Percentiles rank a stretch among this genome's conserved stretches.
These are phyloP conservation scores for Phaethornis superciliosus DNA, from an alignment of 2,113 vertebrate genomes.

Conservation along the genomic window DNA sequence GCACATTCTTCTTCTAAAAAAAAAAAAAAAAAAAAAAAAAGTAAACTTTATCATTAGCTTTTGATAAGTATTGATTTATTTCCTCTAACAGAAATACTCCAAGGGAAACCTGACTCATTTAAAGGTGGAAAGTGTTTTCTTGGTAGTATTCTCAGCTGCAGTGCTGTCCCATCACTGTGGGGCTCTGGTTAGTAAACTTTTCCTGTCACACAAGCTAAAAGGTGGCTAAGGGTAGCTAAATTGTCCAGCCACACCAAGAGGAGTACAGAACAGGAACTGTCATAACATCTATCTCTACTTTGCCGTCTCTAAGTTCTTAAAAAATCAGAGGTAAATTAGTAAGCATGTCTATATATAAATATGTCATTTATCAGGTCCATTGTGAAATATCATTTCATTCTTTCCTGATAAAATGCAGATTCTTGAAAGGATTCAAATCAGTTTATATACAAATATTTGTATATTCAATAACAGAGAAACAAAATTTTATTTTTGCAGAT, in stretches of 20 bases:
- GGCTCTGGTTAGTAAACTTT: not conserved
- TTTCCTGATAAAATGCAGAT: not conserved
- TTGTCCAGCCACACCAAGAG: not conserved
- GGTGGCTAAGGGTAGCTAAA: not conserved
- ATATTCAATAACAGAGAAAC: not conserved
- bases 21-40: not conserved
- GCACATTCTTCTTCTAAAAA: not conserved
- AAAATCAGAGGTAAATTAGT: constrained; percentile 13
- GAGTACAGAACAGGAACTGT: not conserved
- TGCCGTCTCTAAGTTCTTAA: not conserved
- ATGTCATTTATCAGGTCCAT: not conserved
- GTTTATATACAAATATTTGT: not conserved
- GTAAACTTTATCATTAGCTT: not conserved
- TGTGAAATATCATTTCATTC: not conserved
- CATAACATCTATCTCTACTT: not conserved
- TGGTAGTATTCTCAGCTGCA: not conserved
- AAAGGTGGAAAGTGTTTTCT: not conserved
- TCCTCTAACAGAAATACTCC: not conserved
- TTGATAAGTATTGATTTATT: constrained; percentile 7
- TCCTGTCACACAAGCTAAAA: not conserved
- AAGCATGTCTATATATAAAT: not conserved
- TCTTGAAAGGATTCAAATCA: not conserved
- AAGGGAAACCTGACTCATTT: not conserved
- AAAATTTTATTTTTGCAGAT: not conserved
- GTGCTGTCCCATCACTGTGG: not conserved